Evolutionary conservation across 2,113 vertebrate species (phyloP).

Genomic region (Pseudois nayaur): DNA sequence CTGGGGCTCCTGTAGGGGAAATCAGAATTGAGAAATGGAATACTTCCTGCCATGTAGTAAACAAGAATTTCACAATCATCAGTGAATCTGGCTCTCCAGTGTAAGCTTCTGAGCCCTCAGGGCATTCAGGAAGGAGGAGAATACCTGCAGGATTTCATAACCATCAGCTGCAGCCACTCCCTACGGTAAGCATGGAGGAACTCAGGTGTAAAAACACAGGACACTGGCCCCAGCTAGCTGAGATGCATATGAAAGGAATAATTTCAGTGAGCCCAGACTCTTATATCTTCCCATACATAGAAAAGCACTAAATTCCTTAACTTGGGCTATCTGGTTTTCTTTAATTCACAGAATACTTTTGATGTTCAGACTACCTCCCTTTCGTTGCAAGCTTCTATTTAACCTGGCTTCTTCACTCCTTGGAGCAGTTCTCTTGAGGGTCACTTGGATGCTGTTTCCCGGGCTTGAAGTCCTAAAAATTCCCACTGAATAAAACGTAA

Average conservation of each 20-base stretch:
- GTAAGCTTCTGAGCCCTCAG: neutral
- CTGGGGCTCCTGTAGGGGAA: neutral
- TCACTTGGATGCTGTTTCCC: neutral
- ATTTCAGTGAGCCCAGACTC: neutral
- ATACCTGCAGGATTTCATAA: neutral
- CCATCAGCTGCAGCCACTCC: neutral
- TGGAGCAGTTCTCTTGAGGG: neutral
- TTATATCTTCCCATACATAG: neutral
- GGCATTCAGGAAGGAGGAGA: neutral
- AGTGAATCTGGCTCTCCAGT: neutral
- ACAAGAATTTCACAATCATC: neutral
- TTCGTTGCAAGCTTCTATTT: neutral
- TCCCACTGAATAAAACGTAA: neutral
- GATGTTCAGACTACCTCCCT: neutral
- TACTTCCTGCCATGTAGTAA: neutral
- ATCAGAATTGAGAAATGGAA: neutral
- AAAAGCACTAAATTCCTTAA: neutral
- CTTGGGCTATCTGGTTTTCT: neutral
- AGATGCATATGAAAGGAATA: neutral
- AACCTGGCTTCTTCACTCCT: neutral
- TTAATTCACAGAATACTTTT: neutral
- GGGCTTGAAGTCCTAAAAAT: neutral
- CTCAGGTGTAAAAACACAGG: neutral
- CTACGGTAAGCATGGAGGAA: neutral
- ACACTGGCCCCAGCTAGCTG: neutral